Base-by-base conservation (phyloP, 2,888 invertebrate genomes). In the Chesias legatella region DNA sequence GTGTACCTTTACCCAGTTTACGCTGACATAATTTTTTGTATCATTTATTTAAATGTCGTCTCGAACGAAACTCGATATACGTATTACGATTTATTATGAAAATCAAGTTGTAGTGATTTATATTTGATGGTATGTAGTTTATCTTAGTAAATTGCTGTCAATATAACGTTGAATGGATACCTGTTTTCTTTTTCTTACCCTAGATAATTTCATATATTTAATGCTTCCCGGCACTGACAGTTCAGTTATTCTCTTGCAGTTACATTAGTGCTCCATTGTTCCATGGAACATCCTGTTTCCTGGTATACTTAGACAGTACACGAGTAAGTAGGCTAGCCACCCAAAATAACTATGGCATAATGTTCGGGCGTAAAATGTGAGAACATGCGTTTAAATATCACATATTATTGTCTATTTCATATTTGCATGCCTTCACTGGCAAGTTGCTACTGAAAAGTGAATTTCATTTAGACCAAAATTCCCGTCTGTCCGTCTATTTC, bases 1-100 rank as follows among this genome's bases (percentile, higher is more conserved):
- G 65, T 69, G 70, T 64, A 71, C 77, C 76, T 79, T 79, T 79
- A 79, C 84, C 81, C 71, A 83, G 76, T 82, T 84, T 76, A 58
- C 56, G 58, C 64, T 78, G 75, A 78, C 75, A 73, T 73, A 70
- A 61, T 61, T 61, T 46, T 54, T 50, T 60, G 49, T 59, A 53
- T 50, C 11, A 59, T 60, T 61, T 60, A 28, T 32, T 39, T 60
- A 61, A 71, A 93, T 93, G 93, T 93, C 93, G 54, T 91, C 91
- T 57, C 90, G 90, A 51, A 85, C 88, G 45, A 92, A 90, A 76
- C 83, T 91, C 49, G 90, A 92, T 67, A 91, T 93, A 70, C 88
- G 93, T 56, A 91, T 93, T 58, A 93, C 92, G 7, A 91, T 93
- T 58, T 92, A 90, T 75, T 91, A 92, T 73, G 91, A 91, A 61